Evolutionary conservation across 1,140 invertebrate genomes (phyloP).

Genomic region (Leptopilina boulardi): DNA sequence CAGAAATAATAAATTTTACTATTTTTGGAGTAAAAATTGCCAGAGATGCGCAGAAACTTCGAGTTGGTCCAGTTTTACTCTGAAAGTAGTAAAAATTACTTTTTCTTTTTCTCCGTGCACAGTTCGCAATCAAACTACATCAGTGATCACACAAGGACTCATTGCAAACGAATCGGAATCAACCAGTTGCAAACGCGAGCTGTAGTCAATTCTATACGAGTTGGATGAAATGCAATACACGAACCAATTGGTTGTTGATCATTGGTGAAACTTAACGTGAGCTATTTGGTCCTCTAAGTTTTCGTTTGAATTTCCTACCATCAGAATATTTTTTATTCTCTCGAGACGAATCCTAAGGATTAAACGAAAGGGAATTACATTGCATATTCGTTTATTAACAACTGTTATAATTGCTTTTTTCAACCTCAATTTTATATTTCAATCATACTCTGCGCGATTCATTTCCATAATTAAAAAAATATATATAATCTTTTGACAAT

Average conservation of each 20-base stretch:
- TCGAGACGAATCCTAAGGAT: not conserved
- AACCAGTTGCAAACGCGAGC: not conserved
- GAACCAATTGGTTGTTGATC: not conserved
- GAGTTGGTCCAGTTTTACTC: too few species aligned
- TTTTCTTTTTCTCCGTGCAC: too few species aligned
- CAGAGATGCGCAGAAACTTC: too few species aligned
- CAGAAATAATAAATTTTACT: too few species aligned
- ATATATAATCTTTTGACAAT: too few species aligned
- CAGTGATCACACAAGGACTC: conserved; percentile 11
- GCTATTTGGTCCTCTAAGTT: not conserved
- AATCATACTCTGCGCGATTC: not conserved
- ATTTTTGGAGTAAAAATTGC: too few species aligned
- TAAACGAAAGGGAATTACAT: not conserved
- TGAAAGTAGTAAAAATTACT: too few species aligned
- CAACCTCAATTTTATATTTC: not conserved
- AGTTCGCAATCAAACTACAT: conserved; percentile 29
- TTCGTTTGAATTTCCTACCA: not conserved
- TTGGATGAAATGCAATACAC: conserved; percentile 11
- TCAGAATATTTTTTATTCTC: not conserved
- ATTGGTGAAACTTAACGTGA: too few species aligned
- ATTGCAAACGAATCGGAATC: conserved; percentile 5
- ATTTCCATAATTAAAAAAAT: not conserved
- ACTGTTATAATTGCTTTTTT: not conserved
- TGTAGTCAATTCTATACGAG: not conserved
- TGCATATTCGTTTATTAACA: not conserved